Base-by-base conservation (phyloP, 2,113 vertebrate species). In the Raja brachyura region DNA sequence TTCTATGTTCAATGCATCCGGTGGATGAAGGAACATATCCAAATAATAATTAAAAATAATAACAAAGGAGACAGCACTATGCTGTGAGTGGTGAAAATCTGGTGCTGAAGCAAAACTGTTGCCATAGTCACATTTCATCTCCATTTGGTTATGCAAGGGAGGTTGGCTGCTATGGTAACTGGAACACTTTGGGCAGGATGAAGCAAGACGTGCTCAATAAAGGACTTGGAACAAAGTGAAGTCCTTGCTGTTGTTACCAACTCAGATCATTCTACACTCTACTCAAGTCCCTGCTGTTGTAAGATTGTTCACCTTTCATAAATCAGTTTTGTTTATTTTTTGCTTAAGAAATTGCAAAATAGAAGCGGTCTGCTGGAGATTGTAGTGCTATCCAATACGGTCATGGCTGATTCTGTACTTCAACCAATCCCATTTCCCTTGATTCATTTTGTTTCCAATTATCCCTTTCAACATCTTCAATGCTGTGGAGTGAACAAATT, bases 81-180 rank as follows among this genome's bases (percentile, higher is more conserved):
- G 56, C 31, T 88, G 59, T 63, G 28, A 88, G 63, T 88, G 59
- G 25, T 63, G 13, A 39, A 16, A 61, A 31, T 61, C 39, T 63
- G 54, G 54, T 63, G 68, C 63, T 66, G 14, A 20, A 90, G 31
- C 7, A 33, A 68, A 39, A 20, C 31, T 68, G 86, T 90, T 90
- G 86, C 63, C 86, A 86, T 86, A 90, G 86, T 18, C 86, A n/a
- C 81, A 39, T 11, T 68, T 22, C 14, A 90, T 68, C n/a, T 68
- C 20, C 63, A 90, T 90, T 68, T 90, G 63, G 33, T 90, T 90
- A 68, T 90, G 63, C 63, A 90, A 68, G 61, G 31, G 61, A 5
- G 68, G 8, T 68, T 31, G n/a, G 86, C 31, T 90, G 86, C 86
- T 13, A 33, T 90, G 63, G 86, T 31, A 90, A 90, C 86, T 39